Evolutionary conservation across 2,888 invertebrate species (phyloP).

Genomic region (Epistrophe eligans): DNA sequence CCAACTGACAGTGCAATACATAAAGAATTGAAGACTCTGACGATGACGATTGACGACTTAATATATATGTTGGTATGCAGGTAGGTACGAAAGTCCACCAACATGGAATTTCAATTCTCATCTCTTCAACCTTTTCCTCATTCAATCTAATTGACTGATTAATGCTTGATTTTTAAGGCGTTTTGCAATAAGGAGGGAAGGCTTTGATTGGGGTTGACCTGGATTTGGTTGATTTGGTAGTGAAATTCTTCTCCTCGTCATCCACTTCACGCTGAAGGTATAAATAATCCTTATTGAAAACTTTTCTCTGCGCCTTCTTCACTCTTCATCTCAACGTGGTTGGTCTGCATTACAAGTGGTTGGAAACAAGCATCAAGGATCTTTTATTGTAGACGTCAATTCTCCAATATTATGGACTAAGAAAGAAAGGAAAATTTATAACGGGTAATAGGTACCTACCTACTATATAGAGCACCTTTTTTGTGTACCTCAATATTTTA

Average conservation of each 20-base stretch:
- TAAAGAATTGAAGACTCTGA: not conserved
- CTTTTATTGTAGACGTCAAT: constrained; percentile 37
- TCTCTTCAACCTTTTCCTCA: constrained; percentile 25
- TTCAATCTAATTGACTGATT: constrained; percentile 71
- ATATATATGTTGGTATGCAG: not conserved
- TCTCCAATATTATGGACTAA: too few relatives aligned
- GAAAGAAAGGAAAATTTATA: constrained; percentile 2
- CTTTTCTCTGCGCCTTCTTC: not conserved
- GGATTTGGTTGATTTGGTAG: constrained; percentile 48
- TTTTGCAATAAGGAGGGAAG: constrained; percentile 15
- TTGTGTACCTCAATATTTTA: not conserved
- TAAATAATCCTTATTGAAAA: constrained; percentile 31
- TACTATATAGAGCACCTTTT: not conserved
- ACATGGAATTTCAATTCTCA: constrained; percentile 52
- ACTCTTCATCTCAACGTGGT: not conserved
- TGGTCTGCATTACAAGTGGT: constrained; percentile 20
- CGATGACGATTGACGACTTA: constrained; percentile 9
- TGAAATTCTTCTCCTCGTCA: constrained; percentile 10
- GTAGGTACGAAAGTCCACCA: not conserved
- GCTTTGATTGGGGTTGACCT: constrained; percentile 58
- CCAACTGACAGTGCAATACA: not conserved
- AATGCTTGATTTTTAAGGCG: constrained; percentile 62
- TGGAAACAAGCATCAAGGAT: not conserved
- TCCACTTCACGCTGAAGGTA: not conserved
- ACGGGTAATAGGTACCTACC: not conserved